These are phyloP conservation scores for Clanis bilineata DNA, from an alignment of 2,888 invertebrate species.

Conservation along the genomic window DNA sequence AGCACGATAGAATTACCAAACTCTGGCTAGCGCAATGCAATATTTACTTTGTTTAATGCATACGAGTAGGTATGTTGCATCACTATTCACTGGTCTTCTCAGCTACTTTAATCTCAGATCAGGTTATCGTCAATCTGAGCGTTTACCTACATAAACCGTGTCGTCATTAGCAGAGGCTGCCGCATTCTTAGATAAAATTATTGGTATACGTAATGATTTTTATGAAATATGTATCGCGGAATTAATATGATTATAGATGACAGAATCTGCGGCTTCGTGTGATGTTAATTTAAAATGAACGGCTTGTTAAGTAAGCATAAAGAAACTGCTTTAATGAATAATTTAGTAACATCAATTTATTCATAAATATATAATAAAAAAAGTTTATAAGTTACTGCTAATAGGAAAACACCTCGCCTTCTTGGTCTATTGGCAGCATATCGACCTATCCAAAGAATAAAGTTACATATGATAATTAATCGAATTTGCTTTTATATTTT, in stretches of 20 bases:
- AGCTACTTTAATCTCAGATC: slow-evolving; percentile 27
- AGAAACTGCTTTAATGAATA: background rate
- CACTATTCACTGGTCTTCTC: background rate
- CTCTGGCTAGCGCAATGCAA: background rate
- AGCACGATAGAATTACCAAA: background rate
- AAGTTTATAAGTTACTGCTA: background rate
- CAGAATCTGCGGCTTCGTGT: background rate
- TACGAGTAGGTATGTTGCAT: background rate
- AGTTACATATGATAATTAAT: too few species aligned
- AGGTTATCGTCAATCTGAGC: slow-evolving; percentile 37
- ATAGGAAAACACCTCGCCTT: background rate
- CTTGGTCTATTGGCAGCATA: too few species aligned
- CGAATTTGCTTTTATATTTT: too few species aligned
- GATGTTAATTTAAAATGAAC: background rate
- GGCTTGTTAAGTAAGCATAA: background rate
- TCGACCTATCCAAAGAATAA: too few species aligned
- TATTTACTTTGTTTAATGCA: background rate
- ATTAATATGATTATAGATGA: background rate
- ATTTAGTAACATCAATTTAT: background rate
- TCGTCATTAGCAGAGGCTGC: slow-evolving; percentile 41
- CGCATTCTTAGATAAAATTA: slow-evolving; percentile 37
- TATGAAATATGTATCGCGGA: background rate
- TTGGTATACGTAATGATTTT: background rate
- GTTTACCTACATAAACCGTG: slow-evolving; percentile 33
- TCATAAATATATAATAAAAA: background rate